Base-by-base conservation (phyloP, 2,888 invertebrate genomes). In the Peribatodes rhomboidaria region DNA sequence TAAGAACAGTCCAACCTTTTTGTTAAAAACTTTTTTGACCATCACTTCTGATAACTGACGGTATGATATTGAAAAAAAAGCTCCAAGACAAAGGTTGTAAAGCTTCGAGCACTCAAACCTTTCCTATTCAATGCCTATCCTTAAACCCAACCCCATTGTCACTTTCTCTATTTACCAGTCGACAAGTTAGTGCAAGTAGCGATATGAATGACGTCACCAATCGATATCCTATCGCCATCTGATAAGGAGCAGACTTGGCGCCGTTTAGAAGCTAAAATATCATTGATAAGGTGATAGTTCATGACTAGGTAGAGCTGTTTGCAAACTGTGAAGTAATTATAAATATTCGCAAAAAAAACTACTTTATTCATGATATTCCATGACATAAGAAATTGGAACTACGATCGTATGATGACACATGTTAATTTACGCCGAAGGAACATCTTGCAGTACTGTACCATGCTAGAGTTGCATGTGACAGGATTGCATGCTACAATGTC, bases 211-310 rank as follows among this genome's bases (percentile, higher is more conserved):
- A 83, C 86, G 87, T 86, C 84, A 85, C 60, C 71, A 65, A 81
- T 77, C 80, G 85, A 86, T 85, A 84, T 69, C 69, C 60, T 85
- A 84, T 85, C 83, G 69, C 63, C 79, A 82, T 82, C 80, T 74
- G 88, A 87, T 88, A 86, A 79, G 64, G 63, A 35, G 18, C 75
- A 82, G 86, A 84, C 84, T 68, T 80, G 88, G 87, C 87, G 87
- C 88, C 71, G 50, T 47, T 46, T 35, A 35, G 50, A 20, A 50
- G 50, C 18, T 14, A 35, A n/a, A 18, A 31, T 13, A 61, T 35
- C 22, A 37, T 27, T 27, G 27, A 31, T 56, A 56, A 56, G 20
- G 10, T 35, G 44, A 47, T 47, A 46, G 56, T 22, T 46, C 20
- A 6, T 44, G 55, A 33, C 55, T 44, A 16, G 16, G 9, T 11